Evolutionary conservation across 2,113 vertebrate genomes (phyloP).

Genomic region (Charadrius vociferus): DNA sequence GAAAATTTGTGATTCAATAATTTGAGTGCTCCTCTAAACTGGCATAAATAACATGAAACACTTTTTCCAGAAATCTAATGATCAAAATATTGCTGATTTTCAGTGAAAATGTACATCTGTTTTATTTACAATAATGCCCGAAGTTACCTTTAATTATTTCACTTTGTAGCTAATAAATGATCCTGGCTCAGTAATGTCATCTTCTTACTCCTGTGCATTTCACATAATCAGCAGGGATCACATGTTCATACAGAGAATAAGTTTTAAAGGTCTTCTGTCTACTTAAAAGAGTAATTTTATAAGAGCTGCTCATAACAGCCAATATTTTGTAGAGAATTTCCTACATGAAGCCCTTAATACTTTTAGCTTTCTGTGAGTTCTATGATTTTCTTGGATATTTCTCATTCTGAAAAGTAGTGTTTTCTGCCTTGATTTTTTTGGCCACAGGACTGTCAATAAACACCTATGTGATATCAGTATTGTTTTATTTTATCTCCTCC

Average conservation of each 20-base stretch:
- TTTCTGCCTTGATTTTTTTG: background rate
- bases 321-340: background rate
- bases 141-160: background rate
- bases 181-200: background rate
- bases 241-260: background rate
- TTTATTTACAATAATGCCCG: background rate
- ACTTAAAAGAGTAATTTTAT: background rate
- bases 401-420: background rate
- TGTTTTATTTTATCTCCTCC: background rate
- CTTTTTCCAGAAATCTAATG: background rate
- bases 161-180: background rate
- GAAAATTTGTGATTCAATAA: background rate
- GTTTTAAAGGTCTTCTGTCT: background rate
- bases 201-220: background rate
- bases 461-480: background rate
- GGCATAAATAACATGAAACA: background rate
- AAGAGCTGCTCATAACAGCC: background rate
- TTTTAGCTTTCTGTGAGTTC: background rate
- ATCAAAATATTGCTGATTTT: background rate
- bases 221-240: background rate
- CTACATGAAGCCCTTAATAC: background rate
- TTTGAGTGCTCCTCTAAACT: background rate
- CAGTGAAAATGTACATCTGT: background rate
- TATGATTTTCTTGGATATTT: background rate
- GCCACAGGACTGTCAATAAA: background rate